Conservation (phyloP, 2,888 invertebrate species). For the Syritta pipiens region DNA sequence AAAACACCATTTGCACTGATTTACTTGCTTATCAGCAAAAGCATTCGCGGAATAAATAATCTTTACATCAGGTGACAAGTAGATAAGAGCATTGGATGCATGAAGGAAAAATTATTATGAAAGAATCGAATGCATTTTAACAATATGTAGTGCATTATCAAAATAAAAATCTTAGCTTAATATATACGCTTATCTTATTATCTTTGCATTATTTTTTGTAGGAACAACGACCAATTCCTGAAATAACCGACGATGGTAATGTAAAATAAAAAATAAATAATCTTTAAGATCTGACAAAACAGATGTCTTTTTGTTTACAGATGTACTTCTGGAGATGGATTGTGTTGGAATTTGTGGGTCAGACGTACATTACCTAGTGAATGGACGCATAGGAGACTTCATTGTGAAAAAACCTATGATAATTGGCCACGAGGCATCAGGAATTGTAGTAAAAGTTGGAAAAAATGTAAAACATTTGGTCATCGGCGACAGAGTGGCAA, state of each 20-base stretch:
- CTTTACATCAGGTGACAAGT: not conserved
- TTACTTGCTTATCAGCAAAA: too few relatives aligned
- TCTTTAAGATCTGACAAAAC: not conserved
- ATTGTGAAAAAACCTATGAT: constrained; percentile 93
- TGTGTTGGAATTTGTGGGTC: constrained; percentile 98
- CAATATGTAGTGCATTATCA: too few relatives aligned
- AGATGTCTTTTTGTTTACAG: constrained; percentile 62
- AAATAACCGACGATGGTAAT: constrained; percentile 87
- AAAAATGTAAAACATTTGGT: constrained; percentile 84
- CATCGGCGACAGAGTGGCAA: constrained; percentile 93
- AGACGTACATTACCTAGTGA: constrained; percentile 94
- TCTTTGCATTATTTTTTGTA: constrained; percentile 80
- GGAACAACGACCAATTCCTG: constrained; percentile 91
- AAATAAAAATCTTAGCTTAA: constrained; percentile 6
- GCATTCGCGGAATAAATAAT: not conserved
- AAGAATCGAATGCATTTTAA: too few relatives aligned
- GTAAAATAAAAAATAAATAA: not conserved
- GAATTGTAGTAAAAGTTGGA: constrained; percentile 88
- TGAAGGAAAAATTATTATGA: not conserved
- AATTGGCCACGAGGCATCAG: constrained; percentile 96
- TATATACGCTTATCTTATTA: too few relatives aligned
- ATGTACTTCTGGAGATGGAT: constrained; percentile 88
- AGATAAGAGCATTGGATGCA: not conserved
- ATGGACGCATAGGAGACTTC: constrained; percentile 93
- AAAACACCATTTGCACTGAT: too few relatives aligned